Percentiles rank a stretch among this genome's conserved stretches.
Conservation (phyloP, 2,113 vertebrate genomes). For the Mustela nigripes region DNA sequence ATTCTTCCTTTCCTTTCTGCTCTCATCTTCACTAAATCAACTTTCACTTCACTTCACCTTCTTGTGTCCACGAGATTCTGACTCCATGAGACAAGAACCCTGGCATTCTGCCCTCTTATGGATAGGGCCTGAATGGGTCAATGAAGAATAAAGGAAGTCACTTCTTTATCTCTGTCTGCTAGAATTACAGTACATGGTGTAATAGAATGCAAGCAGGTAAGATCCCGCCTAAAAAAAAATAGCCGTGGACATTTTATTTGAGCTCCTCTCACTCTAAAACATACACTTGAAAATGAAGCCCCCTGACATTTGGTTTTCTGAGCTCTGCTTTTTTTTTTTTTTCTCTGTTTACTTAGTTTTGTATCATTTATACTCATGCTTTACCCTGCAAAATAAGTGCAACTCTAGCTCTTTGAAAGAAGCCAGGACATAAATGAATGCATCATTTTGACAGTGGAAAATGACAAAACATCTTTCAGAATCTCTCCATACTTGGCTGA, state of each 20-base stretch:
- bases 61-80: background rate
- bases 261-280: constrained; percentile 33
- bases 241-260: background rate
- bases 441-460: constrained; percentile 76
- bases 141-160: background rate
- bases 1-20: background rate
- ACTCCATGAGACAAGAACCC: background rate
- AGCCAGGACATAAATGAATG: constrained; percentile 58
- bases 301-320: background rate
- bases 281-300: constrained; percentile 1
- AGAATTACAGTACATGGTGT: background rate
- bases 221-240: background rate
- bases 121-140: background rate
- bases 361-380: constrained; percentile 68
- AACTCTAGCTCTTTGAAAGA: constrained; percentile 80
- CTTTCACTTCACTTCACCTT: background rate
- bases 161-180: background rate
- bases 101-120: background rate
- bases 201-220: background rate
- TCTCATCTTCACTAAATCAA: background rate
- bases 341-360: constrained; percentile 56
- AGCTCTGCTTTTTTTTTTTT: background rate
- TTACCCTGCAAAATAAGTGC: constrained; percentile 69
- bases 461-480: constrained; percentile 79
- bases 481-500: constrained; percentile 75